A percentile compares a stretch with the other conserved stretches of the same genome.
Conservation (phyloP, 2,888 invertebrate genomes). For the Ametastegia equiseti region DNA sequence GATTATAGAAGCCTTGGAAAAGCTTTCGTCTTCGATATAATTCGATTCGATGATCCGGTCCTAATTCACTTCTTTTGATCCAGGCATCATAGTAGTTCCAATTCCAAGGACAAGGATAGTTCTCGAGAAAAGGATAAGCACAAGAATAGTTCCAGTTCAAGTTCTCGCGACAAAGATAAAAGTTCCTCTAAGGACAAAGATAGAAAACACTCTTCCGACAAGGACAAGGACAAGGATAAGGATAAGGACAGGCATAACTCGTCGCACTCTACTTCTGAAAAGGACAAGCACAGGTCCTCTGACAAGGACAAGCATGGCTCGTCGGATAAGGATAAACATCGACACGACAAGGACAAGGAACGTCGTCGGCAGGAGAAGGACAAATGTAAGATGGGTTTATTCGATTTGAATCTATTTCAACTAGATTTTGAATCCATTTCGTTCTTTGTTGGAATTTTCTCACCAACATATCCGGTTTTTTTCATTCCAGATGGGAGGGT, state of each 20-base stretch:
- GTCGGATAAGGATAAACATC: constrained; percentile 74
- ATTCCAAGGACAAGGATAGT: constrained; percentile 71
- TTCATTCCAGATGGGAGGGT: too few relatives aligned
- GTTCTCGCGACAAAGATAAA: constrained; percentile 67
- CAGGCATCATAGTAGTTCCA: constrained; percentile 35
- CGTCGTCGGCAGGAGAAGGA: constrained; percentile 73
- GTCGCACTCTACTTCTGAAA: constrained; percentile 65
- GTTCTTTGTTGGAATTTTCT: too few relatives aligned
- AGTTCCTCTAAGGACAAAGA: constrained; percentile 69
- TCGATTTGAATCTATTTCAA: too few relatives aligned
- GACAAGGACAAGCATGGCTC: constrained; percentile 74
- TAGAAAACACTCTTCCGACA: constrained; percentile 68
- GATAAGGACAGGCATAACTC: constrained; percentile 69
- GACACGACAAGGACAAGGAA: constrained; percentile 73
- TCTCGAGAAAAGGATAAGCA: constrained; percentile 72
- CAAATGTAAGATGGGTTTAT: constrained; percentile 63
- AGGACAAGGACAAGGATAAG: constrained; percentile 68
- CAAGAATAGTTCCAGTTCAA: constrained; percentile 34
- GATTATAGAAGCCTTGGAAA: too few relatives aligned
- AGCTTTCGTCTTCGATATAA: too few relatives aligned
- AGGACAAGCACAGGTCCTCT: constrained; percentile 67
- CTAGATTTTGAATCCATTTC: too few relatives aligned
- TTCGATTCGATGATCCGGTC: too few relatives aligned
- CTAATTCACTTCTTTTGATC: not conserved
- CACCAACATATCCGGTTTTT: too few relatives aligned